Evolutionary conservation across 1,140 invertebrate species (phyloP).

Genomic region (Lethrus apterus): DNA sequence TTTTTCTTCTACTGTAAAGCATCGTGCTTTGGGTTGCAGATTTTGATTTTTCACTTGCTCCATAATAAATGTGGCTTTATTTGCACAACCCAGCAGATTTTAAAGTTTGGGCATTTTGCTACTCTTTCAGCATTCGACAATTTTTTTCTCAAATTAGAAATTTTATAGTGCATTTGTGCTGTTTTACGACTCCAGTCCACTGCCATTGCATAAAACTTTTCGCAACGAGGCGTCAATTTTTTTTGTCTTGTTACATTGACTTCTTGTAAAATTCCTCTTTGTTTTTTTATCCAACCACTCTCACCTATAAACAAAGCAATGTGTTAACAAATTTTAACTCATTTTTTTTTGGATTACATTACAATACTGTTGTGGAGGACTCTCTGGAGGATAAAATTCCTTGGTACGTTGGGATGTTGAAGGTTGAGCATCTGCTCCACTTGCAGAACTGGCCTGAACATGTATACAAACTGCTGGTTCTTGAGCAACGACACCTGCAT

Average conservation of each 20-base stretch:
- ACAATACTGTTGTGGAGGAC: too few species aligned
- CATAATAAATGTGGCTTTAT: background rate
- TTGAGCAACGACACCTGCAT: background rate
- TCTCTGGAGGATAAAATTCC: background rate
- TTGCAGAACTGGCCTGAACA: background rate
- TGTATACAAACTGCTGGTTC: slow-evolving; percentile 1
- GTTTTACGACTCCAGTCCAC: background rate
- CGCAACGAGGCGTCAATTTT: background rate
- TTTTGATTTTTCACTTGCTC: background rate
- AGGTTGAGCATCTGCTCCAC: background rate
- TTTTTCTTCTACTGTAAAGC: slow-evolving; percentile 19
- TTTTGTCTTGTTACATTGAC: slow-evolving; percentile 2
- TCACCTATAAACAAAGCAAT: too few species aligned
- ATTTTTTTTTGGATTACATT: background rate
- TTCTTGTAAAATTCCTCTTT: background rate
- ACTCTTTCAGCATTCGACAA: background rate
- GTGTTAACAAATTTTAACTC: background rate
- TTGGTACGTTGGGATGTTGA: background rate
- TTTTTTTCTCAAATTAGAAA: background rate
- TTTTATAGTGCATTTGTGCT: background rate
- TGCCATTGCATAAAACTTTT: slow-evolving; percentile 1
- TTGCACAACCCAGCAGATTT: background rate
- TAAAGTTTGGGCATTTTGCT: background rate
- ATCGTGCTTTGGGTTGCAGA: slow-evolving; percentile 11
- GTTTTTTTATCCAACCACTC: slow-evolving; percentile 1